Base-by-base conservation (phyloP, 2,888 invertebrate species). In the Erebia epiphron region DNA sequence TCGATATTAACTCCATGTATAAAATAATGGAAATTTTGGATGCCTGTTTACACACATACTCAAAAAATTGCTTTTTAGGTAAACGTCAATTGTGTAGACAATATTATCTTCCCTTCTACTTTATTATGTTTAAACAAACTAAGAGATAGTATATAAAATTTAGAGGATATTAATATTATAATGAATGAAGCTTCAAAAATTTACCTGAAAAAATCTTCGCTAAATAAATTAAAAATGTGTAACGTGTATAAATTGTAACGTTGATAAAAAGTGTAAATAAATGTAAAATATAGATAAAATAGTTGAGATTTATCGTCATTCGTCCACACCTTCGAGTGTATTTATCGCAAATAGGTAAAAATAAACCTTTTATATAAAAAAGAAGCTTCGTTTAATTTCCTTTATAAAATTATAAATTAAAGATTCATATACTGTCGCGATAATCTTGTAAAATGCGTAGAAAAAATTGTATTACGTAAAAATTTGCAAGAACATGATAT, bases 31-130 rank as follows among this genome's bases (percentile, higher is more conserved):
- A 49, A 7, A 21, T 49, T 62, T 67, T 67, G 57, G 60, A 67
- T 35, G 41, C 67, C 52, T 52, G 52, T 67, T 67, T 67, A 67
- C 49, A 67, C 35, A 57, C 61, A n/a, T 18, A 67, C 43, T 41
- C 50, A 54, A 43, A 56, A 50, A 66, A 26, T 58, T 66, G 70
- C 70, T 66, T 70, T 70, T 66, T 72, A 69, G 69, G 64, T 66
- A 70, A 69, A 61, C 75, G 90, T 90, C 91, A 91, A 91, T 91
- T 91, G 88, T 83, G 81, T 90, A 88, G 90, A 91, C 90, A 90
- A 91, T 91, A 91, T 86, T n/a, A 61, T 46, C 9, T 56, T 82
- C 79, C 69, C 75, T n/a, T n/a, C 50, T 4, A n/a, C 1, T 50
- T 13, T 14, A 63, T 26, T 26, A 13, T 26, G 10, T 52, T 21